Percentiles rank a stretch among this genome's conserved stretches.
These are phyloP conservation scores for Corythaeola cristata DNA, from an alignment of 2,113 vertebrate species.

Conservation along the genomic window DNA sequence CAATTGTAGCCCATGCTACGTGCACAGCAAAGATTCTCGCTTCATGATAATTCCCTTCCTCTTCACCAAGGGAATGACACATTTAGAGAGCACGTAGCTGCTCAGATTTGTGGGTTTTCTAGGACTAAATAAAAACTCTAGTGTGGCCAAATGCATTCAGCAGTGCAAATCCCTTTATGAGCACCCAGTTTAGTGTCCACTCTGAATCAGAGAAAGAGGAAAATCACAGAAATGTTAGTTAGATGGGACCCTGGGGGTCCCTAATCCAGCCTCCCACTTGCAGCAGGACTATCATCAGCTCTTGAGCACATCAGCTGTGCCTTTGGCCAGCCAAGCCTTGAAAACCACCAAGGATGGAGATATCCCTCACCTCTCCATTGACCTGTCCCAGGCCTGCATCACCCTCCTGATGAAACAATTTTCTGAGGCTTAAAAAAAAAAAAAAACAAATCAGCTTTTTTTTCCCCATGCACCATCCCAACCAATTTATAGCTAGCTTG, in stretches of 20 bases:
- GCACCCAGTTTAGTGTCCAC: not conserved
- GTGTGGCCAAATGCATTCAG: not conserved
- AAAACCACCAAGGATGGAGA: not conserved
- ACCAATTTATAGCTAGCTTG: not conserved
- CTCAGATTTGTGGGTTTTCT: conserved; percentile 43
- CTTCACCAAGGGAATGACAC: not conserved
- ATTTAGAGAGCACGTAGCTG: not conserved
- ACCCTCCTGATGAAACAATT: not conserved
- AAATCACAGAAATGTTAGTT: not conserved
- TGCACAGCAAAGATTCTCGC: not conserved
- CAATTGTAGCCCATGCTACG: not conserved
- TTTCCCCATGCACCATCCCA: not conserved
- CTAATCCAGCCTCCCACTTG: not conserved
- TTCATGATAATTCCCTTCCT: not conserved
- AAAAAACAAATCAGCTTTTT: not conserved
- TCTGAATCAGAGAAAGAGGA: not conserved
- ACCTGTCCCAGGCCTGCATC: not conserved
- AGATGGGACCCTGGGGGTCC: not conserved
- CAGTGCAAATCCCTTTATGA: conserved; percentile 28
- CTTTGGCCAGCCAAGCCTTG: not conserved
- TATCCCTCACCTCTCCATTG: not conserved
- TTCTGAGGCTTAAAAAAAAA: not conserved
- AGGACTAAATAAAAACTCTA: conserved; percentile 52
- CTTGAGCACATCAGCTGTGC: not conserved
- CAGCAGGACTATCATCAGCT: not conserved